phyloP scores from a whole-genome alignment of 1,140 invertebrate genomes.

The Magallana angulata region DNA sequence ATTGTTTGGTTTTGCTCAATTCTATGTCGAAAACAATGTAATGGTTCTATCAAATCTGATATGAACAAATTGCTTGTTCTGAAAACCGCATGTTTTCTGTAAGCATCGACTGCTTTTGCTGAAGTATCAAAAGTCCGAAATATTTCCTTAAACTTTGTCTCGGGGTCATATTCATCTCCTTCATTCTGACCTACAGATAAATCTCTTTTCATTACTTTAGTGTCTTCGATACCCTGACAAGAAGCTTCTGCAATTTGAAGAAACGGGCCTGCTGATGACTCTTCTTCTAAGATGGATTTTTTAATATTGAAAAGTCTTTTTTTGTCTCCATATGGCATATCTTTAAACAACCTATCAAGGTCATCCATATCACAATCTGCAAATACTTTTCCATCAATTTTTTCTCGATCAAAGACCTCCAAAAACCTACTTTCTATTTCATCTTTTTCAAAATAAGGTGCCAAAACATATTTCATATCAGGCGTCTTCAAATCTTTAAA shows the following conservation, averaged over 20 bases:
- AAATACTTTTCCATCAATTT: constrained; percentile 12
- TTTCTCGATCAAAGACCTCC: not conserved
- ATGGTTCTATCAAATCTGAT: constrained; percentile 10
- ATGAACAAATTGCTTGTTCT: constrained; percentile 4
- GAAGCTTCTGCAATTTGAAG: not conserved
- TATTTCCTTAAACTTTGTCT: constrained; percentile 26
- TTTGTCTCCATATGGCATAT: constrained; percentile 3
- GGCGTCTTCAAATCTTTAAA: not conserved
- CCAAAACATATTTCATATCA: not conserved
- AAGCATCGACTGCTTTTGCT: not conserved
- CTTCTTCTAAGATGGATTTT: not conserved
- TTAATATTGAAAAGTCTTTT: not conserved
- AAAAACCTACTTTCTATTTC: not conserved
- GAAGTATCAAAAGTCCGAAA: constrained; percentile 1
- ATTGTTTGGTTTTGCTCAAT: not conserved
- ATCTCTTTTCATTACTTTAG: not conserved
- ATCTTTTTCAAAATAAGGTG: not conserved
- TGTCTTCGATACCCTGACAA: not conserved
- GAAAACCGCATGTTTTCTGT: constrained; percentile 5
- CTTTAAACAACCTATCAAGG: not conserved
- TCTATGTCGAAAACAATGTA: not conserved
- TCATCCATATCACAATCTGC: not conserved
- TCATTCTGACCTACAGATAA: not conserved
- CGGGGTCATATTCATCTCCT: constrained; percentile 2
- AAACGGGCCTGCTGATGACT: not conserved